Percentiles rank a stretch among this genome's conserved stretches.
These are phyloP conservation scores for Cheilosia impressa DNA, from an alignment of 2,888 invertebrate genomes.

Conservation along the genomic window DNA sequence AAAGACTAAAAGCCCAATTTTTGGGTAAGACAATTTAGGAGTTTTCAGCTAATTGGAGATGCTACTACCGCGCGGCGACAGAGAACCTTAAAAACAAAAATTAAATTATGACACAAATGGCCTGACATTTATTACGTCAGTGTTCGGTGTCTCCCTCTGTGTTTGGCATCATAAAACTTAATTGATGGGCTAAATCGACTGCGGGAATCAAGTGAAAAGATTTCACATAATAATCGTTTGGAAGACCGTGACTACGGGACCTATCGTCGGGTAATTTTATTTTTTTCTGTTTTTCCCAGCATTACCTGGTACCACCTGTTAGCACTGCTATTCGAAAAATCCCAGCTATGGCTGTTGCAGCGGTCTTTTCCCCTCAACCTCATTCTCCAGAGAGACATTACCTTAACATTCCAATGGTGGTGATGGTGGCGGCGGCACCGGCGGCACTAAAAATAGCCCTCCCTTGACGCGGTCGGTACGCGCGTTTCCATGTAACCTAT, in stretches of 20 bases:
- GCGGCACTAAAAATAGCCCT: slow-evolving; percentile 59
- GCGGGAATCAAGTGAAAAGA: slow-evolving; percentile 45
- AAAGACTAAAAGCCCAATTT: too few relatives aligned
- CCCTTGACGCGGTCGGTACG: slow-evolving; percentile 43
- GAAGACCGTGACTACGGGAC: slow-evolving; percentile 54
- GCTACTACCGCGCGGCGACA: slow-evolving; percentile 17
- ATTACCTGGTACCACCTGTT: slow-evolving; percentile 52
- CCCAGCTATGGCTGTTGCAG: slow-evolving; percentile 33
- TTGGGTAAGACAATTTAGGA: too few relatives aligned
- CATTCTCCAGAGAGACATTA: background rate
- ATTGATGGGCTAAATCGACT: slow-evolving; percentile 53
- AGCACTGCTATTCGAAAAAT: slow-evolving; percentile 54
- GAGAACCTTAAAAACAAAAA: background rate
- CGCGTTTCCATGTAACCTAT: slow-evolving; percentile 54
- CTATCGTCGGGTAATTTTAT: slow-evolving; percentile 39
- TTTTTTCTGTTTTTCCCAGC: background rate
- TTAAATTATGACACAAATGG: slow-evolving; percentile 47
- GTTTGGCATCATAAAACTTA: slow-evolving; percentile 52
- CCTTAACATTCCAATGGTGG: slow-evolving; percentile 12
- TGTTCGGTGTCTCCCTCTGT: slow-evolving; percentile 29
- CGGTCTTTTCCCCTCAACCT: slow-evolving; percentile 42
- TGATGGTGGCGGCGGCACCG: background rate
- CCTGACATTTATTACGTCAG: slow-evolving; percentile 37
- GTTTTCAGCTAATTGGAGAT: slow-evolving; percentile 41
- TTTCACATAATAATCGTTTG: slow-evolving; percentile 60